Base-by-base conservation (phyloP, 2,888 invertebrate species). In the Thereva nobilitata region DNA sequence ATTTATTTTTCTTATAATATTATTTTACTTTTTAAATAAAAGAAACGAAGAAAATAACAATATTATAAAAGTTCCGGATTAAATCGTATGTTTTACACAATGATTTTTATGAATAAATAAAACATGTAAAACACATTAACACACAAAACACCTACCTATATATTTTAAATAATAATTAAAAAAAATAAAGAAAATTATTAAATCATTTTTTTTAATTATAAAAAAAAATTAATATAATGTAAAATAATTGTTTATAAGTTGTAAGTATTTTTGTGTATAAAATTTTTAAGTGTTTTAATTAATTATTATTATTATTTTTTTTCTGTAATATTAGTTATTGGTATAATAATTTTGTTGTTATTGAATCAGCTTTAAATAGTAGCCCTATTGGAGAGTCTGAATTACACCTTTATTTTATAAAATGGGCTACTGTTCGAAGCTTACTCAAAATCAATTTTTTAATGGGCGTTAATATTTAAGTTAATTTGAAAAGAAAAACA, bases 361-460 rank as follows among this genome's bases (percentile, higher is more conserved):
- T 5, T 37, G 10, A 8, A 45, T 44, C 45, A 56, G 41, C 56
- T 69, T 67, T 55, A 63, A 68, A 67, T 52, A 70, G 65, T 59
- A 65, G 70, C 68, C 68, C 66, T 64, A 49, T 68, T 70, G 70
- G 68, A 67, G 80, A 80, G 80, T 80, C 80, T 80, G 80, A 80
- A 80, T 77, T 80, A 80, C 78, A 80, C 78, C 67, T 78, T 77
- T 76, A 78, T 78, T 78, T 78, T 78, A 23, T 23, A 78, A 78
- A 69, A 57, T 67, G 71, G 44, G 71, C 69, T 65, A 12, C 66
- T 69, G 42, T 67, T 67, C 37, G 61, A 69, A 70, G 59, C 23
- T 23, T 23, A 23, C 23, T 23, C 23, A 23, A 23, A 23, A 23
- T 23, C 23, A 23, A 23, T 23, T 23, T 23, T 23, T 23, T 23